Percentiles rank a stretch among this genome's conserved stretches.
Conservation (phyloP, 2,888 invertebrate species). For the Nemoura dubitans region DNA sequence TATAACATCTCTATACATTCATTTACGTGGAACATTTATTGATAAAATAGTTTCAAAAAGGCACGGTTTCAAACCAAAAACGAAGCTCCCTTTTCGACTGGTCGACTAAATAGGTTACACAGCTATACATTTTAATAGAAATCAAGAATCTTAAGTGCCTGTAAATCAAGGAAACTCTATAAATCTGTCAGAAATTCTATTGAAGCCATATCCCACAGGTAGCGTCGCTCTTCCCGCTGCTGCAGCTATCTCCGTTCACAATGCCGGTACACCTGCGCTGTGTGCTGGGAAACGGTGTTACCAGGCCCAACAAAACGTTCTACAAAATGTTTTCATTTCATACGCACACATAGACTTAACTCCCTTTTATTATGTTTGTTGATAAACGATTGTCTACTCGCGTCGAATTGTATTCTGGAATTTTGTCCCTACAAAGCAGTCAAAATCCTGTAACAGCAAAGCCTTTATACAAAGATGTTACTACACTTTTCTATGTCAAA, state of each 20-base stretch:
- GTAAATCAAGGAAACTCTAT: slow-evolving; percentile 48
- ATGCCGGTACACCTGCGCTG: slow-evolving; percentile 21
- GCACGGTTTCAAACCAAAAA: background rate
- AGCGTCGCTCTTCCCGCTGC: background rate
- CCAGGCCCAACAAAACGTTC: background rate
- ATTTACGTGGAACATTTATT: background rate
- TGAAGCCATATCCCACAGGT: slow-evolving; percentile 16
- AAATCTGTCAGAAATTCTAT: slow-evolving; percentile 46
- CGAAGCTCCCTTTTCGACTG: background rate
- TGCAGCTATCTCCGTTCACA: slow-evolving; percentile 2
- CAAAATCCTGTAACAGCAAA: no score
- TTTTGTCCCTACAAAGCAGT: no score
- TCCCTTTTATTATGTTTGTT: background rate
- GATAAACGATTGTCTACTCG: background rate
- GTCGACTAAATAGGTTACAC: background rate
- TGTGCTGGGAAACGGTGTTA: background rate
- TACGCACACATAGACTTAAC: background rate
- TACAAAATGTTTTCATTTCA: background rate
- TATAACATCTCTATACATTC: background rate
- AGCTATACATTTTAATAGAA: slow-evolving; percentile 31
- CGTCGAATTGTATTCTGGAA: no score
- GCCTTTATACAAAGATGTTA: no score
- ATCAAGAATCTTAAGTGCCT: slow-evolving; percentile 20
- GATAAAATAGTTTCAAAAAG: background rate
- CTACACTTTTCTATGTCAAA: no score